Base-by-base conservation (phyloP, 2,113 vertebrate species). In the Progne subis region DNA sequence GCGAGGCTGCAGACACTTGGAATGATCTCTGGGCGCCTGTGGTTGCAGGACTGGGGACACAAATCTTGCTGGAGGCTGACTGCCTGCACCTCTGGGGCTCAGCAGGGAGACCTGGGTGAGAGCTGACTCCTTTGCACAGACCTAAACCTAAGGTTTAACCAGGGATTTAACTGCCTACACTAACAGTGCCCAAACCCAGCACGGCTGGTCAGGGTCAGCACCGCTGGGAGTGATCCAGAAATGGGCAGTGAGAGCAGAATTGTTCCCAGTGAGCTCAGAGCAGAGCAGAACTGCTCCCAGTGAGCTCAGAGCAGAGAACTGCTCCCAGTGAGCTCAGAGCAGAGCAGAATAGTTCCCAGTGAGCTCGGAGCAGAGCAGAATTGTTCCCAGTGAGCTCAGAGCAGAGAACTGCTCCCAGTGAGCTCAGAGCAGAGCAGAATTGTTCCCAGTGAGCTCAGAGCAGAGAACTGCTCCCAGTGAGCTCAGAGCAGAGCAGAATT, bases 141-240 rank as follows among this genome's bases (percentile, higher is more conserved):
- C 31, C 24, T 28, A 8, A 69, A 12, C 29, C 64, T 23, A 34
- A 65, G 44, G 28, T 39, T 82, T 34, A 16, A 20, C 7, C 25
- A 34, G 55, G 55, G 23, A 6, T 49, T n/a, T 25, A 13, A 21
- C 49, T 31, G 6, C 12, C 59, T 44, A 1, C n/a, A 2, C 25
- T 3, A 8, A 23, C 8, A 19, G 60, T 18, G 34, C 61, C 60
- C 4, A 1, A 41, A 34, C 14, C 29, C 64, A 82, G 43, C 9
- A 0, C 7, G 49, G 34, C 6, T 4, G 3, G 19, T 17, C 29
- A 26, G 41, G 41, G 32, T 43, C 0, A 0, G 37, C 50, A 0
- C 26, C 28, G 32, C 32, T 23, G 28, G 25, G 65, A 44, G 49
- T 37, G 56, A n/a, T 14, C 17, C 63, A 47, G 69, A 6, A 21